phyloP scores from a whole-genome alignment of 37 sponge, comb jelly and placozoan genomes.

The Beroe forskalii region DNA sequence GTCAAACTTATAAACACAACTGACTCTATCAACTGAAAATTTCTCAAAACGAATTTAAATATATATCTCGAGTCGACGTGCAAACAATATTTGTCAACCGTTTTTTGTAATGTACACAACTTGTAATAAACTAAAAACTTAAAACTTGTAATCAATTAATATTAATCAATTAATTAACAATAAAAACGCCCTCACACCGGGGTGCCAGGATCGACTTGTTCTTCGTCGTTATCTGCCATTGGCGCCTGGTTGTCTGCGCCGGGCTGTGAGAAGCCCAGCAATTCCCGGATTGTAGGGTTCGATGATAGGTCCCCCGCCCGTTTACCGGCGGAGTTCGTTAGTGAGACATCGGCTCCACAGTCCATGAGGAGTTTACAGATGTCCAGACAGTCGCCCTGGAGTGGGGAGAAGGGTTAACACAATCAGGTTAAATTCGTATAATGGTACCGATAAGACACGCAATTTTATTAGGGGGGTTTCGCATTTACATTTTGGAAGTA shows the following conservation, averaged over 20 bases:
- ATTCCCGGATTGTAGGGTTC: background rate
- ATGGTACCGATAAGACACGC: no score
- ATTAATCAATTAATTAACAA: no score
- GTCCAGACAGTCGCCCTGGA: background rate
- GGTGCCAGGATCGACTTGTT: background rate
- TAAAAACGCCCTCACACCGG: no score
- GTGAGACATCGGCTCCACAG: background rate
- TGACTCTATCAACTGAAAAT: background rate
- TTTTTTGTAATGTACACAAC: no score
- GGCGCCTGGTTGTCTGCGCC: background rate
- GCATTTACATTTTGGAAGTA: no score
- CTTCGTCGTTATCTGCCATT: background rate
- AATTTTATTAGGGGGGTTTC: no score
- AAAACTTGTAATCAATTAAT: no score
- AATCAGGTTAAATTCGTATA: background rate
- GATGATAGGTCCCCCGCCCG: background rate
- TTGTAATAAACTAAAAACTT: no score
- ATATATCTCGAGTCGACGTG: no score
- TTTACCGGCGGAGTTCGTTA: background rate
- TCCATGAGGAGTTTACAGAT: slow-evolving; percentile 5
- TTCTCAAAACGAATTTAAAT: background rate
- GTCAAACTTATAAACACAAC: background rate
- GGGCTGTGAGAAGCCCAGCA: background rate
- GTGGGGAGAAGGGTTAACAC: background rate
- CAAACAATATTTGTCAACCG: no score